Base-by-base conservation (phyloP, 1,140 invertebrate genomes). In the Penaeus vannamei region DNA sequence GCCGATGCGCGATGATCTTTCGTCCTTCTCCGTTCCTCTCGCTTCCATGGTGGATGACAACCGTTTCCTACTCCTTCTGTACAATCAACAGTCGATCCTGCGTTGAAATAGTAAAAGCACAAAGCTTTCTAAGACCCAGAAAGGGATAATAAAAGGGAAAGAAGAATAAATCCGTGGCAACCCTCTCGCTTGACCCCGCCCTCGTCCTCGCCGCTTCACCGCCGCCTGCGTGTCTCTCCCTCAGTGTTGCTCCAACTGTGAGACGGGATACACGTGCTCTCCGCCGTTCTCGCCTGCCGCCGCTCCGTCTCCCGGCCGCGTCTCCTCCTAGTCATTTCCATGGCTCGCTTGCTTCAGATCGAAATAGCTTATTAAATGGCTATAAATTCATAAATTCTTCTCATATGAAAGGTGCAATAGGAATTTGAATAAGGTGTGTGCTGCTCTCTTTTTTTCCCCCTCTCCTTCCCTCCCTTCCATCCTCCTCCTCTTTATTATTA, bases 161-260 rank as follows among this genome's bases (percentile, higher is more conserved):
- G 26, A 26, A n/a, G 14, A 60, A 26, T 12, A 62, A 60, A 60
- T 19, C 8, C 29, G 22, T 22, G 53, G 80, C 59, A 82, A 82
- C 80, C 53, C 59, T 32, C 61, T 82, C n/a, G 53, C 80, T 59
- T 82, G 80, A 82, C 80, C 80, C 80, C 80, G 80, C 80, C 80
- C 59, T 82, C 80, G 46, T 53, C 59, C 46, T 32, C 53, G 46
- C 53, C 80, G 26, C 53, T 10, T 29, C 36, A 64, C 83, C 36
- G 83, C 83, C 83, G 61, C 62, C 83, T 64, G 85, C 85, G 72
- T 86, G 29, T 79, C 42, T 61, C 72, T 64, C 72, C 72, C 29
- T 86, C 76, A 86, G 85, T 86, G 85, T 86, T 62, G 76, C 85
- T 86, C 64, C 76, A 42, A 62, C 85, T 77, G 59, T 86, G 85